These are phyloP conservation scores for Leptobrachium leishanense DNA, from an alignment of 2,113 vertebrate species.

Conservation along the genomic window DNA sequence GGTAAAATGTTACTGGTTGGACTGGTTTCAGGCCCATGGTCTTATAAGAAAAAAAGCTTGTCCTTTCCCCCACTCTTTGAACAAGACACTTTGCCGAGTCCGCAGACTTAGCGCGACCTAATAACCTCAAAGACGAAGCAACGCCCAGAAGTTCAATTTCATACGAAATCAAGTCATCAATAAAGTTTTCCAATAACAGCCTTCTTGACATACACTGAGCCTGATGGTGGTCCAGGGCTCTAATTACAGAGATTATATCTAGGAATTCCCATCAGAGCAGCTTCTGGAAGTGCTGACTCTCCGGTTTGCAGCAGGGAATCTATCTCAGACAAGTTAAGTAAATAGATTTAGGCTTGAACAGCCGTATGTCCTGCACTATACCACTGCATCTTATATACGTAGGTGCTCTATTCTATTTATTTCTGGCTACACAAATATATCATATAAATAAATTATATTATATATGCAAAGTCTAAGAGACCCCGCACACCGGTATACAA, in stretches of 20 bases:
- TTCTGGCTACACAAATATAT: no score
- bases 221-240: not conserved
- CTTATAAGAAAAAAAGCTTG: no score
- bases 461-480: no score
- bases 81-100: no score
- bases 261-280: not conserved
- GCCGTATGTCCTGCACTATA: not conserved
- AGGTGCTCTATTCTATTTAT: no score
- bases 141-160: not conserved
- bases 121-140: not conserved
- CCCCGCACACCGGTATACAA: no score
- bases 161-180: not conserved
- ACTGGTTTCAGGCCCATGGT: no score
- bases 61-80: no score
- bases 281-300: slow-evolving; percentile 16
- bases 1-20: no score
- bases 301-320: not conserved
- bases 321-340: not conserved
- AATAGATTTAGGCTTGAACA: not conserved
- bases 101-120: no score
- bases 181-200: slow-evolving; percentile 11
- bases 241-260: slow-evolving; percentile 31
- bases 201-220: not conserved
- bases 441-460: no score
- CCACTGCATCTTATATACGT: no score